phyloP scores from a whole-genome alignment of 2,797 vertebrate genomes.

The Ficedula albicollis region DNA sequence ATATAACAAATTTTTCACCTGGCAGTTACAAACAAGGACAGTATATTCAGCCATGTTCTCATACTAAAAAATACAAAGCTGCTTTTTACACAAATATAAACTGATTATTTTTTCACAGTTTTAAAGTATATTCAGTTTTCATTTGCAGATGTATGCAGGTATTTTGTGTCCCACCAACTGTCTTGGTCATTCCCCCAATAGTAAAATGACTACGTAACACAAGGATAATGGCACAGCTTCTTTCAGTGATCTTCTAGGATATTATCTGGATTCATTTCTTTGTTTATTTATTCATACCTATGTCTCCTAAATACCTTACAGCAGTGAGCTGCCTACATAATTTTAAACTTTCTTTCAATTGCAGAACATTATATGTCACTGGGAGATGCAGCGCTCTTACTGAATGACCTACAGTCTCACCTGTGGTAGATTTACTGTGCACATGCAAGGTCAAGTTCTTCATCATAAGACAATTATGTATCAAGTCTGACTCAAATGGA shows the following conservation, averaged over 20 bases:
- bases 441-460: not conserved
- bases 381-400: not conserved
- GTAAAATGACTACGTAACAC: not conserved
- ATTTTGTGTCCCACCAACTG: not conserved
- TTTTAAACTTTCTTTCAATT: not conserved
- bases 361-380: not conserved
- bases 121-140: not conserved
- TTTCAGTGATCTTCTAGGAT: not conserved
- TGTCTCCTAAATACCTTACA: not conserved
- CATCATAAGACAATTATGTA: not conserved
- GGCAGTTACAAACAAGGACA: not conserved
- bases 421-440: not conserved
- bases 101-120: not conserved
- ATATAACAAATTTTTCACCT: not conserved
- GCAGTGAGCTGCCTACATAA: not conserved
- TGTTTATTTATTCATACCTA: not conserved
- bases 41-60: not conserved
- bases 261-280: not conserved
- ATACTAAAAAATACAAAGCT: not conserved
- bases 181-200: not conserved
- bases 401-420: not conserved
- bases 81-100: not conserved
- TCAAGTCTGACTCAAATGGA: not conserved
- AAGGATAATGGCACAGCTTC: not conserved
- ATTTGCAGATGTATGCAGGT: not conserved